These are phyloP conservation scores for Volucella zonaria DNA, from an alignment of 2,888 invertebrate genomes.

Conservation along the genomic window DNA sequence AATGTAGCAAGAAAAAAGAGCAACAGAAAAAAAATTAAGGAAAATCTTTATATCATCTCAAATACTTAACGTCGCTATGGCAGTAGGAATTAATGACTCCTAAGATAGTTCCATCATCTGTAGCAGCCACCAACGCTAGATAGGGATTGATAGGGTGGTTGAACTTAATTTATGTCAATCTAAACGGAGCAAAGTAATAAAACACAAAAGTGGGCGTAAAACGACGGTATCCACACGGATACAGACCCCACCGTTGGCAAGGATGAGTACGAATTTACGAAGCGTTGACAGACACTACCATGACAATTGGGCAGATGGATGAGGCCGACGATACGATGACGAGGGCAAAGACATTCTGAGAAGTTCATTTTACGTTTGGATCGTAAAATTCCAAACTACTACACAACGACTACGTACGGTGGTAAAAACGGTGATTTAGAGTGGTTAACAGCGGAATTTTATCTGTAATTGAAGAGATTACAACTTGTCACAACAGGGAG, in stretches of 20 bases:
- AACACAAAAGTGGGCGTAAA: background rate
- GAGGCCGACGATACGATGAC: background rate
- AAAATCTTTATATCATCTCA: too few species aligned
- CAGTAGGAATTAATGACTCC: slow-evolving; percentile 30
- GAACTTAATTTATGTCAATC: slow-evolving; percentile 32
- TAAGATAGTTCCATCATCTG: slow-evolving; percentile 14
- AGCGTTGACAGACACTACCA: slow-evolving; percentile 13
- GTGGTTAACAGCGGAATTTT: slow-evolving; percentile 37
- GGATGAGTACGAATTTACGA: slow-evolving; percentile 2
- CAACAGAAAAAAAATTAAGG: too few species aligned
- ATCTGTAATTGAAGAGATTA: slow-evolving; percentile 30
- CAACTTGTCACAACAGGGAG: background rate
- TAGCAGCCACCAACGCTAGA: background rate
- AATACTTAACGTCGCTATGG: slow-evolving; percentile 9
- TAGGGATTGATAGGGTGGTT: background rate
- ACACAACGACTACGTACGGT: slow-evolving; percentile 17
- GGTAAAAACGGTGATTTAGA: slow-evolving; percentile 36
- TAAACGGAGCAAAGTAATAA: slow-evolving; percentile 20
- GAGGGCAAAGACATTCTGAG: background rate
- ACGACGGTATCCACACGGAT: background rate
- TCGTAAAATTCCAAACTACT: slow-evolving; percentile 35
- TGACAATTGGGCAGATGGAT: too few species aligned
- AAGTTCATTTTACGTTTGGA: slow-evolving; percentile 17
- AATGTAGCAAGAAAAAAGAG: too few species aligned
- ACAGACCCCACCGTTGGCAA: background rate